Evolutionary conservation across 2,113 vertebrate species (phyloP).

Genomic region (Psettodes erumei): DNA sequence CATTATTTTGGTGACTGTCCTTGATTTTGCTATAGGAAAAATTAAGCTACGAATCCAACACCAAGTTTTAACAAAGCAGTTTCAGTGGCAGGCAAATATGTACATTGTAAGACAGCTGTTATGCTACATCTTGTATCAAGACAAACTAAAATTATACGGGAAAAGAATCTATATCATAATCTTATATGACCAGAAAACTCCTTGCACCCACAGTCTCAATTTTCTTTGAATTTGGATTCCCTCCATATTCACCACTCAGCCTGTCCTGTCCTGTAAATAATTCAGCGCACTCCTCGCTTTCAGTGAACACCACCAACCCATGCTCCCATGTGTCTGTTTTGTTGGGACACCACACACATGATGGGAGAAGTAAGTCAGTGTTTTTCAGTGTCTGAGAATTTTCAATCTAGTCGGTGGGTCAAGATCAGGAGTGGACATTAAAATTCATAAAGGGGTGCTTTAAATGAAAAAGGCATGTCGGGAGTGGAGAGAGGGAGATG

Average conservation of each 20-base stretch:
- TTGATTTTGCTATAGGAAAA: not conserved
- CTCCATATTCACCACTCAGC: constrained; percentile 24
- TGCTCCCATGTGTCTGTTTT: constrained; percentile 45
- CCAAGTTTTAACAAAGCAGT: not conserved
- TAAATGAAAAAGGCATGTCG: constrained; percentile 38
- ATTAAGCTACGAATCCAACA: not conserved
- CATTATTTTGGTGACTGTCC: not conserved
- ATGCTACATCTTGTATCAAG: not conserved
- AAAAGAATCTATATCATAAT: not conserved
- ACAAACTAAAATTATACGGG: not conserved
- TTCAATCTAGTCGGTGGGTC: constrained; percentile 37
- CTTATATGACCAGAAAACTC: not conserved
- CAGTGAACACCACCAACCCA: constrained; percentile 27
- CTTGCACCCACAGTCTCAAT: constrained; percentile 1
- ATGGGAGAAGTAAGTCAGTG: constrained; percentile 32
- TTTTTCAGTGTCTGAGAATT: constrained; percentile 25
- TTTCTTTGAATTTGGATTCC: constrained; percentile 11
- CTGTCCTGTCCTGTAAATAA: constrained; percentile 66
- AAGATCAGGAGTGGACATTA: constrained; percentile 66
- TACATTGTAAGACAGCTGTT: not conserved
- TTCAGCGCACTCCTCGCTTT: constrained; percentile 62
- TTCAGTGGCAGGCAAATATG: not conserved
- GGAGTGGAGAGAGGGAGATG: constrained; percentile 19
- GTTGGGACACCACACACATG: constrained; percentile 15
- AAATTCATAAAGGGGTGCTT: constrained; percentile 64